phyloP scores from a whole-genome alignment of 2,797 vertebrate genomes.

The Phataginus tricuspis region DNA sequence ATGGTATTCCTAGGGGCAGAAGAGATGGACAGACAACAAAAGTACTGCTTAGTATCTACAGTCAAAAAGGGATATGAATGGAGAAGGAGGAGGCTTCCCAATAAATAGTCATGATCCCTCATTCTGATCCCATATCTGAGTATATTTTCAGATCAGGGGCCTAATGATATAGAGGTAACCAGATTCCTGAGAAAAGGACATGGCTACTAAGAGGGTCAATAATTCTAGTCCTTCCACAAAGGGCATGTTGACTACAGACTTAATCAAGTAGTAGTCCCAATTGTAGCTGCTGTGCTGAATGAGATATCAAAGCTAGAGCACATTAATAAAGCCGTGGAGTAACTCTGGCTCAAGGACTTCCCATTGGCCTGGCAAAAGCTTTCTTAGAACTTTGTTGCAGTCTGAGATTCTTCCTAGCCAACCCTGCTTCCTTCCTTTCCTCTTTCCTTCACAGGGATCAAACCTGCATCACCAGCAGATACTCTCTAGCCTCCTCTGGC shows the following conservation, averaged over 20 bases:
- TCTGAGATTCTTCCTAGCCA: neutral
- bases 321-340: neutral
- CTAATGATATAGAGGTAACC: neutral
- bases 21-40: neutral
- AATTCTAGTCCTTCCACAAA: neutral
- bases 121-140: neutral
- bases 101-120: neutral
- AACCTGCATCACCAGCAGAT: neutral
- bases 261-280: neutral
- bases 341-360: neutral
- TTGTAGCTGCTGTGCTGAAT: neutral
- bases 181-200: neutral
- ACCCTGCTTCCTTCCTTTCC: neutral
- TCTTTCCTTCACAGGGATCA: neutral
- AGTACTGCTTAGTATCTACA: neutral
- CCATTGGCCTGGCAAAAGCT: neutral
- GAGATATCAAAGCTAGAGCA: neutral
- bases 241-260: neutral
- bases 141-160: constrained; percentile 15
- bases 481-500: neutral
- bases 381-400: neutral
- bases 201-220: neutral
- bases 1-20: neutral
- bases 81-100: neutral
- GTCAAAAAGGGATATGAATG: neutral